Conservation (phyloP, 2,113 vertebrate species). For the Misgurnus mizolepis region DNA sequence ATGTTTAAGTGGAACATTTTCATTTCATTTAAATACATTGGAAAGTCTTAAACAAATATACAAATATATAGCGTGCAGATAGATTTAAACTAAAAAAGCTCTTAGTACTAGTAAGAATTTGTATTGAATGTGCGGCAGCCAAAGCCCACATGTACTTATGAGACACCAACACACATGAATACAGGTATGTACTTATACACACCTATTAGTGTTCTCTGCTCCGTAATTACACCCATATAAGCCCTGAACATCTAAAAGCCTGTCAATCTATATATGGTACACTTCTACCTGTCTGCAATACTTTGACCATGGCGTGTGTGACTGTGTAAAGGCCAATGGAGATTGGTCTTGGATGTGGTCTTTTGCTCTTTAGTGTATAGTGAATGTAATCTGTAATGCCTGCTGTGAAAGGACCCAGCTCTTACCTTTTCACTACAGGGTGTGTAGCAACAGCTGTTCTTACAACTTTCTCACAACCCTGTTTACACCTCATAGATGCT, state of each 20-base stretch:
- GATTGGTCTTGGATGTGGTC: slow-evolving; percentile 68
- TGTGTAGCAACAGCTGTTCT: slow-evolving; percentile 68
- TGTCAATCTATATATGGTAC: slow-evolving; percentile 46
- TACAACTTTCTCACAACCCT: slow-evolving; percentile 6
- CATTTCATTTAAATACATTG: too few species aligned
- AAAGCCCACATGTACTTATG: slow-evolving; percentile 11
- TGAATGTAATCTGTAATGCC: slow-evolving; percentile 71
- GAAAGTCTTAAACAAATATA: too few species aligned
- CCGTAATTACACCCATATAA: slow-evolving; percentile 18
- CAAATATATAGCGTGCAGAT: too few species aligned
- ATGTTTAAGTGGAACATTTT: too few species aligned
- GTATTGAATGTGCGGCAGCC: background rate
- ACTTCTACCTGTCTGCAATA: background rate
- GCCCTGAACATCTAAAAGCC: background rate
- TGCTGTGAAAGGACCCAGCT: slow-evolving; percentile 54
- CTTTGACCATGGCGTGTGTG: slow-evolving; percentile 36
- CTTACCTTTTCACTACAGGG: slow-evolving; percentile 41
- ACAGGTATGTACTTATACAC: background rate
- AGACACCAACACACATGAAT: background rate
- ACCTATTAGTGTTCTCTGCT: slow-evolving; percentile 3
- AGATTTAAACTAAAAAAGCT: background rate
- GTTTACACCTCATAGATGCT: slow-evolving; percentile 27
- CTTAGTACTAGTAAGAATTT: background rate
- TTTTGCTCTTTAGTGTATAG: slow-evolving; percentile 64
- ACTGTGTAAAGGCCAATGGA: slow-evolving; percentile 53